Conservation (phyloP, 53 echinoderm and acorn worm genomes). For the Arbacia lixula region DNA sequence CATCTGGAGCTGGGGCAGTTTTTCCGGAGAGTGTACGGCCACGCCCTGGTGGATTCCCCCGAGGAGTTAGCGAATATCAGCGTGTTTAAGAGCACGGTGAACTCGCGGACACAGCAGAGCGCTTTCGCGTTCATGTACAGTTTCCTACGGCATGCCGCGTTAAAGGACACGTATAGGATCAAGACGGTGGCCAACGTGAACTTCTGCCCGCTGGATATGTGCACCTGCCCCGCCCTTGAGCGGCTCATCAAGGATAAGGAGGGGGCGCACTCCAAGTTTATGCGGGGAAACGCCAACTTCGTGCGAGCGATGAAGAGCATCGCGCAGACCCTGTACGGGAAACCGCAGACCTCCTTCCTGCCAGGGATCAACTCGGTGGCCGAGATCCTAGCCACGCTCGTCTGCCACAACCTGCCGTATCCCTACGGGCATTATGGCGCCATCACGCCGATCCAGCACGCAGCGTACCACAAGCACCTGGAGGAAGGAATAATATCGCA, state of each 20-base stretch:
- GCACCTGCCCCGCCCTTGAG: slow-evolving; percentile 68
- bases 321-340: slow-evolving; percentile 53
- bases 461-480: not conserved
- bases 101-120: slow-evolving; percentile 86
- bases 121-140: slow-evolving; percentile 90
- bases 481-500: slow-evolving; percentile 47
- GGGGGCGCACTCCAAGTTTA: slow-evolving; percentile 5
- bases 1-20: slow-evolving; percentile 77
- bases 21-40: slow-evolving; percentile 63
- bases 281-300: slow-evolving; percentile 42
- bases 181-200: slow-evolving; percentile 37
- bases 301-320: slow-evolving; percentile 51
- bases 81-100: slow-evolving; percentile 69
- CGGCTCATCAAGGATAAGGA: slow-evolving; percentile 52
- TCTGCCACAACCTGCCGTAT: slow-evolving; percentile 74
- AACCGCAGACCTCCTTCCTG: not conserved
- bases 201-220: slow-evolving; percentile 74
- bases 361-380: slow-evolving; percentile 64
- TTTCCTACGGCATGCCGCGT: slow-evolving; percentile 69
- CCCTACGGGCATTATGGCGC: slow-evolving; percentile 78
- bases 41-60: slow-evolving; percentile 40
- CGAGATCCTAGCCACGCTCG: slow-evolving; percentile 71
- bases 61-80: slow-evolving; percentile 43
- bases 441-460: slow-evolving; percentile 62
- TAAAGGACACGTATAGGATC: slow-evolving; percentile 61